These are phyloP conservation scores for Ganaspis sp. DNA, from an alignment of 1,140 invertebrate species.

Conservation along the genomic window DNA sequence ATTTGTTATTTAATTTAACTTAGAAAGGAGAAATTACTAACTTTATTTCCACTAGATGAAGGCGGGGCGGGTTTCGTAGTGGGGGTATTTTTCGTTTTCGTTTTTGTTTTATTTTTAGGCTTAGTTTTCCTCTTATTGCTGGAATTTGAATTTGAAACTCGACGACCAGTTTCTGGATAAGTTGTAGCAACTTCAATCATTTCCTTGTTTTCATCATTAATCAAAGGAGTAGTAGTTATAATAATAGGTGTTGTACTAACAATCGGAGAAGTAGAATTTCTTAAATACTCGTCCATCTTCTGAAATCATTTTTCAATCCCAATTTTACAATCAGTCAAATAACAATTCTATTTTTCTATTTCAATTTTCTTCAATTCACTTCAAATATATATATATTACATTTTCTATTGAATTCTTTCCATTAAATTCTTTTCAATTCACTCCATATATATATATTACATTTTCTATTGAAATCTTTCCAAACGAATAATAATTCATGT, in stretches of 20 bases:
- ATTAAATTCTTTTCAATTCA: too few relatives aligned
- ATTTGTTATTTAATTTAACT: too few relatives aligned
- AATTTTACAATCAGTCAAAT: too few relatives aligned
- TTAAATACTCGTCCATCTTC: not conserved
- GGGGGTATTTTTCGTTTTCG: constrained; percentile 61
- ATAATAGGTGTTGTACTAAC: not conserved
- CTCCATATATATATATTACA: too few relatives aligned
- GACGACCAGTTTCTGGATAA: not conserved
- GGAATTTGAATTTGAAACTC: constrained; percentile 3
- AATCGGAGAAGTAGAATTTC: not conserved
- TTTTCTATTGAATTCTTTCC: too few relatives aligned
- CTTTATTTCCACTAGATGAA: constrained; percentile 53
- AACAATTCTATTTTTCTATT: too few relatives aligned
- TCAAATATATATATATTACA: too few relatives aligned
- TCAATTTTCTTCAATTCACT: too few relatives aligned
- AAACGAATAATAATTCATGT: too few relatives aligned
- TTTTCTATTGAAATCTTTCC: too few relatives aligned
- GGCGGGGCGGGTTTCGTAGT: constrained; percentile 38
- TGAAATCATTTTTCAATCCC: too few relatives aligned
- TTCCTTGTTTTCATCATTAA: not conserved
- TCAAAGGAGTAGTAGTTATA: not conserved
- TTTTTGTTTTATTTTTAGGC: constrained; percentile 72
- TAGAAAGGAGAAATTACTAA: too few relatives aligned
- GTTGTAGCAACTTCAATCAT: not conserved
- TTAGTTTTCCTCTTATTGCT: constrained; percentile 73